A percentile compares a stretch with the other conserved stretches of the same genome.
These are phyloP conservation scores for Acanthurus tractus DNA, from an alignment of 2,797 vertebrate genomes.

Conservation along the genomic window DNA sequence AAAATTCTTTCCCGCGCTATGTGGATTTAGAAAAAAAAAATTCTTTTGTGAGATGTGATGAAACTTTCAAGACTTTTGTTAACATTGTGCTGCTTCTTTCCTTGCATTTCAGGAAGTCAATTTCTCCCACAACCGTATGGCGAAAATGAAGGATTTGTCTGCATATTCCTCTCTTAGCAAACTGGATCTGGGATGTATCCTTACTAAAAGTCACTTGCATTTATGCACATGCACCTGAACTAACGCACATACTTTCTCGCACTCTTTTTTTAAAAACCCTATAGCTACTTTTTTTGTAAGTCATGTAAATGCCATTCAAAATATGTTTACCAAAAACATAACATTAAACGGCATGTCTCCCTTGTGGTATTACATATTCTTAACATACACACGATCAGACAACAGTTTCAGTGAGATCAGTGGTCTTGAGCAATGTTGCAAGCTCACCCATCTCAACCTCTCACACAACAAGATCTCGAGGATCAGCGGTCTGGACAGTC, in stretches of 20 bases:
- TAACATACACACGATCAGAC: slow-evolving; percentile 77
- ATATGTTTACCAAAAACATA: background rate
- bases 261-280: too few relatives aligned
- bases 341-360: slow-evolving; percentile 2
- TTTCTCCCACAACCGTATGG: slow-evolving; percentile 91
- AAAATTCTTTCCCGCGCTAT: slow-evolving; percentile 35
- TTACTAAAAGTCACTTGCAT: slow-evolving; percentile 45
- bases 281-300: too few relatives aligned
- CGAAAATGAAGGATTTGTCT: slow-evolving; percentile 90
- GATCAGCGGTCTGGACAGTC: slow-evolving; percentile 82
- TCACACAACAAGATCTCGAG: slow-evolving; percentile 89
- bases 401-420: slow-evolving; percentile 89
- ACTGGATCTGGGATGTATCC: slow-evolving; percentile 95
- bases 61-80: slow-evolving; percentile 31
- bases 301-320: too few relatives aligned
- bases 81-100: slow-evolving; percentile 38
- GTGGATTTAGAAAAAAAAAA: slow-evolving; percentile 29
- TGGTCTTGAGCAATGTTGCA: slow-evolving; percentile 88
- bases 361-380: slow-evolving; percentile 26
- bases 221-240: slow-evolving; percentile 5
- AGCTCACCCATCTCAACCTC: slow-evolving; percentile 89
- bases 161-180: slow-evolving; percentile 85
- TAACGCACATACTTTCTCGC: background rate
- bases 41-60: slow-evolving; percentile 15
- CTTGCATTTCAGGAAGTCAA: slow-evolving; percentile 87